Conservation (phyloP, 1,140 invertebrate genomes). For the Lordiphosa stackelbergi region DNA sequence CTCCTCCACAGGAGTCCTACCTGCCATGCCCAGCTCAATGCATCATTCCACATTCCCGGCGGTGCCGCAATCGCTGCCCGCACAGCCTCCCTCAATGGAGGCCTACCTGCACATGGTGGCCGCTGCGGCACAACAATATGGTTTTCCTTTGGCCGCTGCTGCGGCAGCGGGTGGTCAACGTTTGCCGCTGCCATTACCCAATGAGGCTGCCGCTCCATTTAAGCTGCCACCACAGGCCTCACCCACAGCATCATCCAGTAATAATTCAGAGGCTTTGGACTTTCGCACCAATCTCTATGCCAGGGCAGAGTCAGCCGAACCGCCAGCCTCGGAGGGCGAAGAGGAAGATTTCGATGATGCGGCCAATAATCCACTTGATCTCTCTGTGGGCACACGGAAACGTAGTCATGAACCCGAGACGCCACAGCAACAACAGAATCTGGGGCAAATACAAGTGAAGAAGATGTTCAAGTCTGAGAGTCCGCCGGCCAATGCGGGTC, state of each 20-base stretch:
- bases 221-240: slow-evolving; percentile 77
- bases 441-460: slow-evolving; percentile 72
- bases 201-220: slow-evolving; percentile 67
- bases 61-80: slow-evolving; percentile 79
- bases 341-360: slow-evolving; percentile 77
- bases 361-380: slow-evolving; percentile 82
- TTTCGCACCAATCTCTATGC: slow-evolving; percentile 68
- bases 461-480: slow-evolving; percentile 78
- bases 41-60: slow-evolving; percentile 76
- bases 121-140: slow-evolving; percentile 83
- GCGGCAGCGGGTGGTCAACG: slow-evolving; percentile 78
- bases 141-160: slow-evolving; percentile 82
- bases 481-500: slow-evolving; percentile 83
- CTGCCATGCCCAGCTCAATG: slow-evolving; percentile 77
- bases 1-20: slow-evolving; percentile 52
- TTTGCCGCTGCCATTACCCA: slow-evolving; percentile 80
- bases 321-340: slow-evolving; percentile 77
- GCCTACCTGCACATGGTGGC: slow-evolving; percentile 85
- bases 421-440: slow-evolving; percentile 41
- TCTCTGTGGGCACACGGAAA: slow-evolving; percentile 87
- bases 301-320: slow-evolving; percentile 61
- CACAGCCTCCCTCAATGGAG: slow-evolving; percentile 87
- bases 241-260: slow-evolving; percentile 63
- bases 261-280: slow-evolving; percentile 67
- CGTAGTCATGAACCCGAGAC: slow-evolving; percentile 76